Evolutionary conservation across 2,888 invertebrate genomes (phyloP).

Genomic region (Drosophila aldrichi): DNA sequence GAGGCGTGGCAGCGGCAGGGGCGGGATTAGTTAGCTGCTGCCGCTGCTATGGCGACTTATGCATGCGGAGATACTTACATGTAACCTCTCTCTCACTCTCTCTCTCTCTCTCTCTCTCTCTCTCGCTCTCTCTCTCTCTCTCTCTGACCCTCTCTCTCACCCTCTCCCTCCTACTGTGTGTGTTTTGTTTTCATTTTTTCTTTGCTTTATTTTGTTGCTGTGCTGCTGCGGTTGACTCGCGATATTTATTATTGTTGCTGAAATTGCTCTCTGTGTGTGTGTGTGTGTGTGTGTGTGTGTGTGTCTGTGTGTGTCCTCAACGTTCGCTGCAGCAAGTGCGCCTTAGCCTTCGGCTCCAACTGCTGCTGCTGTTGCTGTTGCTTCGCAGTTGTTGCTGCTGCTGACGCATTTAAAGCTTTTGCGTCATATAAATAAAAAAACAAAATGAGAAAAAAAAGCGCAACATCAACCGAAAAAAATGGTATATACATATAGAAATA

Average conservation of each 20-base stretch:
- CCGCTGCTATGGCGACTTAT: constrained; percentile 30
- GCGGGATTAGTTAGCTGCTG: constrained; percentile 4
- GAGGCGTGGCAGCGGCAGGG: neutral
- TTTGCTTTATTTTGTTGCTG: constrained; percentile 46
- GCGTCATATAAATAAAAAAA: constrained; percentile 77
- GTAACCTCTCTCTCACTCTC: neutral
- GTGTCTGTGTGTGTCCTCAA: constrained; percentile 56
- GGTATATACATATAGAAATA: neutral
- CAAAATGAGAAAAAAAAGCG: constrained; percentile 40
- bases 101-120: neutral
- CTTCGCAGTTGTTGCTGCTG: constrained; percentile 50
- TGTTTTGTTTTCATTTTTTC: constrained; percentile 11
- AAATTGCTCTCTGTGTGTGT: constrained; percentile 59
- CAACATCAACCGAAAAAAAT: constrained; percentile 43
- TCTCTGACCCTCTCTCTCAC: neutral
- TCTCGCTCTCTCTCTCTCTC: neutral
- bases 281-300: constrained; percentile 32
- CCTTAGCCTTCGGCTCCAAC: constrained; percentile 20
- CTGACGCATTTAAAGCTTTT: constrained; percentile 78
- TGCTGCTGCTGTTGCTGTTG: constrained; percentile 7
- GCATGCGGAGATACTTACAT: constrained; percentile 45
- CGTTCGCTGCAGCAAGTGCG: constrained; percentile 21
- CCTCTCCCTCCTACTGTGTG: constrained; percentile 1
- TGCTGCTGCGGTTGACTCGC: constrained; percentile 76
- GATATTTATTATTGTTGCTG: constrained; percentile 78